Base-by-base conservation (phyloP, 2,113 vertebrate species). In the Dipodomys stephensi region DNA sequence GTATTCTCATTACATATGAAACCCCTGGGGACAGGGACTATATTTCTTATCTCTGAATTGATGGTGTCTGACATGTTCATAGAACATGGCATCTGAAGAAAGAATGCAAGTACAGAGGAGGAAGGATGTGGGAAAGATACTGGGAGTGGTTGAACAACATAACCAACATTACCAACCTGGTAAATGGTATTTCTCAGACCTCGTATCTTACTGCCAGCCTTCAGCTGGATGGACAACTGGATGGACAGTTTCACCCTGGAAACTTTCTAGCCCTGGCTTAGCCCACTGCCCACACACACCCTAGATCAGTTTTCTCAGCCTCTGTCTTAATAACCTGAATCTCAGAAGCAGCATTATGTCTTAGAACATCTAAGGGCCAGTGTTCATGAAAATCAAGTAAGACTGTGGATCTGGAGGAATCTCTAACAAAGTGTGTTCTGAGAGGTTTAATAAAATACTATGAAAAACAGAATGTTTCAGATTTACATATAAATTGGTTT, bases 391-490 rank as follows among this genome's bases (percentile, higher is more conserved):
- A 25, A 39, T 71, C 46, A 85, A 57, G 71, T 83, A 69, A 30
- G 68, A 87, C 7, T 76, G 39, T 27, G 28, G 10, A 64, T 76
- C 64, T 68, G n/a, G 88, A 90, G 60, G 10, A 73, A 80, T 35
- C 46, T 53, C n/a, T 32, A 86, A 65, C 39, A 64, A 93, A 87
- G 27, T 53, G 1, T 68, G 19, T 64, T 68, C 35, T 30, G 81
- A 77, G 25, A 30, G 2, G 18, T 71, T 84, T n/a, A 89, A 60
- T 28, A 79, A 87, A 57, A 68, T 60, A 4, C 46, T 86, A 77
- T 7, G 74, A 90, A 71, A 74, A 84, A 92, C 27, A 83, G 4
- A 92, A 77, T 83, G 22, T 84, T 82, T 84, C 84, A 93, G 78
- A 91, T 78, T 15, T 4, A 67, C 3, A 81, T 35, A 65, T 83